A percentile compares a stretch with the other conserved stretches of the same genome.
Evolutionary conservation across 2,888 invertebrate species (phyloP).

Genomic region (Brachyptera putata): DNA sequence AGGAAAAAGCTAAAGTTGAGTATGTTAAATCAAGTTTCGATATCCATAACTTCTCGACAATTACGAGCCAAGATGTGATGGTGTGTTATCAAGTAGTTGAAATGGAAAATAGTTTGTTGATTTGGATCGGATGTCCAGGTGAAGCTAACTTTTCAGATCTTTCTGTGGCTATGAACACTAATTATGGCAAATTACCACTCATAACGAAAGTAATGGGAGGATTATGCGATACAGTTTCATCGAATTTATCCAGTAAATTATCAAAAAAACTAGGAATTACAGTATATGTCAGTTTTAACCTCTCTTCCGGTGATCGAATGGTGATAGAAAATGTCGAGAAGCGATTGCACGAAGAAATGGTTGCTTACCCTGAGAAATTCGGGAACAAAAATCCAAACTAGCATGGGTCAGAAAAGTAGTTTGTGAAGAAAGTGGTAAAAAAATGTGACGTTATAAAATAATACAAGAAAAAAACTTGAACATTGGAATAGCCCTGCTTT

Average conservation of each 20-base stretch:
- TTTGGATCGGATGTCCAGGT: constrained; percentile 15
- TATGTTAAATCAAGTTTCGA: background rate
- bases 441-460: too few species aligned
- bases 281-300: constrained; percentile 22
- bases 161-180: constrained; percentile 11
- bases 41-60: background rate
- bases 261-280: constrained; percentile 16
- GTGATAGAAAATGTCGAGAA: constrained; percentile 15
- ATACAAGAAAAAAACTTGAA: too few species aligned
- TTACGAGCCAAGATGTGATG: background rate
- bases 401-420: too few species aligned
- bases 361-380: constrained; percentile 10
- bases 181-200: constrained; percentile 18
- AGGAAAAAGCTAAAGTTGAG: constrained; percentile 5
- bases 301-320: background rate
- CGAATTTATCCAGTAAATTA: constrained; percentile 19
- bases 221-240: constrained; percentile 10
- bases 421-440: too few species aligned
- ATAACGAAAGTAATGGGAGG: constrained; percentile 14
- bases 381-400: too few species aligned
- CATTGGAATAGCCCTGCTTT: too few species aligned
- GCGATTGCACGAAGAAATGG: constrained; percentile 18
- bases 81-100: constrained; percentile 17
- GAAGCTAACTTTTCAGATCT: constrained; percentile 20
- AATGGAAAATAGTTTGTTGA: constrained; percentile 20